Base-by-base conservation (phyloP, 2,797 vertebrate species). In the Spondyliosoma cantharus region DNA sequence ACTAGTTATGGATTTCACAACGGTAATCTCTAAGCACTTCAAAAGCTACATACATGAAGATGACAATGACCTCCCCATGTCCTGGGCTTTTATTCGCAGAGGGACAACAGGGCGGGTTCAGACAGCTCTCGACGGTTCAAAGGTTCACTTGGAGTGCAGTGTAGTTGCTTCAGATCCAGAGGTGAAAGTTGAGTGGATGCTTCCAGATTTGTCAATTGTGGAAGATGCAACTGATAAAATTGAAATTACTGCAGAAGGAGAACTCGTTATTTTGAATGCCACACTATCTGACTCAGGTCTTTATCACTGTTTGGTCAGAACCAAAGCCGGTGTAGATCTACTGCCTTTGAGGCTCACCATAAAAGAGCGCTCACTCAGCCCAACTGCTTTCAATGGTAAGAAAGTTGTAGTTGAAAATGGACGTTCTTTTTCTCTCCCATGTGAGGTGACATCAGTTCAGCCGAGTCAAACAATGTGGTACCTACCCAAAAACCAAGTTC, bases 1-100 rank as follows among this genome's bases (percentile, higher is more conserved):
- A 83, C 90, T 96, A 32, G 95, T 94, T 5, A 90, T 96, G 90
- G 94, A 95, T 88, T 96, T 95, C 32, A 93, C 94, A 3, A 93
- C 95, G 20, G 76, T 91, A 24, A 94, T 96, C 53, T 92, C 85
- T 58, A 89, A 93, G 68, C 70, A 87, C 5, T 78, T 94, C 20
- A 92, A 72, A 56, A 88, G 79, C 48, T 76, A 85, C 29, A 65
- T 86, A 73, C 67, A 76, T 7, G 72, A 77, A 7, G 76, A 83
- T 25, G 87, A 83, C 14, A 59, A 53, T 42, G 83, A 90, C 71
- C 25, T 45, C 1, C 16, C 62, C 25, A 80, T 88, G 45, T 86
- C 94, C 37, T 96, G 95, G 95, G 94, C 94, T 53, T 58, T 95
- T 50, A 94, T 95, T 82, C 90, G 74, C 48, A 92, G 93, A 89